phyloP scores from a whole-genome alignment of 2,797 vertebrate species.

The Sebastes itinus region DNA sequence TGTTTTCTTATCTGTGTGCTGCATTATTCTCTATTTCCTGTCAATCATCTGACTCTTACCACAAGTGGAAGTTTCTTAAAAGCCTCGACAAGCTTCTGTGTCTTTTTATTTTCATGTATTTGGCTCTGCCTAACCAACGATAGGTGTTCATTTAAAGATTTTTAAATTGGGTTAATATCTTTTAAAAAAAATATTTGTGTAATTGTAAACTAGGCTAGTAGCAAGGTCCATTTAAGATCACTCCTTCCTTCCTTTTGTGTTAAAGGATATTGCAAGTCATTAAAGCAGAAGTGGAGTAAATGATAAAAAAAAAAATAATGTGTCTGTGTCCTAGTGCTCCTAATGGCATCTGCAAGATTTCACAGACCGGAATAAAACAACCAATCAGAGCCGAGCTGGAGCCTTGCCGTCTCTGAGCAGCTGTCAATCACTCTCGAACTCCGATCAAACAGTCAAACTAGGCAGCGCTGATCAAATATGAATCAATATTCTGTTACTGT shows the following conservation, averaged over 20 bases:
- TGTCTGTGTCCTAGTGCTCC: accelerated
- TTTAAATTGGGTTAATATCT: background rate
- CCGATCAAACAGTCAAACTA: too few relatives aligned
- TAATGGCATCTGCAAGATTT: too few relatives aligned
- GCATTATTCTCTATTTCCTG: constrained; percentile 5
- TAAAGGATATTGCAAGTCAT: background rate
- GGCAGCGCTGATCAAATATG: too few relatives aligned
- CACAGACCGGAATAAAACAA: too few relatives aligned
- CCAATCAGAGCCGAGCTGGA: too few relatives aligned
- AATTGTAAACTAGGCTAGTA: background rate
- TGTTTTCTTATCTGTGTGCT: background rate
- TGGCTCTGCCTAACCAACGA: background rate
- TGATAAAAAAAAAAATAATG: too few relatives aligned
- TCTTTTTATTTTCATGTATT: background rate
- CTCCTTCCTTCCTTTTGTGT: background rate
- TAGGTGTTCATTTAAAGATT: background rate
- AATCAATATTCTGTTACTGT: too few relatives aligned
- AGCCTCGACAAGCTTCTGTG: background rate
- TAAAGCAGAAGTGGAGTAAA: too few relatives aligned
- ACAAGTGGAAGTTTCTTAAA: background rate
- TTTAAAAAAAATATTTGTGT: background rate
- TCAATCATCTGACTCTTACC: background rate
- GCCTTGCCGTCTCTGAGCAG: too few relatives aligned
- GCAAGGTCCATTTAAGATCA: background rate
- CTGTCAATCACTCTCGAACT: too few relatives aligned